A percentile compares a stretch with the other conserved stretches of the same genome.
Conservation (phyloP, 1,140 invertebrate genomes). For the Polypedilum pembai region DNA sequence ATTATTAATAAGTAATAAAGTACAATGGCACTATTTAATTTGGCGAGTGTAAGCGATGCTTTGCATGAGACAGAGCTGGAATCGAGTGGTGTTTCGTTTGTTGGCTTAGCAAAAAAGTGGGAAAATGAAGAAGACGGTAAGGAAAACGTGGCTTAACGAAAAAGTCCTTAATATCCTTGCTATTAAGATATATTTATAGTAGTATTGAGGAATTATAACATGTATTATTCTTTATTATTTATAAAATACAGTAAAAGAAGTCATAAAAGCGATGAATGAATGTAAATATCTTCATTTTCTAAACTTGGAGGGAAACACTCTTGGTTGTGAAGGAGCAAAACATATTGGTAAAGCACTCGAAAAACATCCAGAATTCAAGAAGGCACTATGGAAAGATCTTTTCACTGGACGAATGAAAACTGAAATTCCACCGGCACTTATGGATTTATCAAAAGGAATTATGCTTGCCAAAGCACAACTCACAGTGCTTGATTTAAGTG, state of each 20-base stretch:
- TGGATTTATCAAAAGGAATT: slow-evolving; percentile 66
- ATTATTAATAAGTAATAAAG: neutral
- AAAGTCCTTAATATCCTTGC: slow-evolving; percentile 31
- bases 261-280: slow-evolving; percentile 56
- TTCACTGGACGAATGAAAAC: slow-evolving; percentile 90
- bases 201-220: slow-evolving; percentile 23
- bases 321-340: slow-evolving; percentile 80
- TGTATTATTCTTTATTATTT: slow-evolving; percentile 28
- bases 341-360: slow-evolving; percentile 74
- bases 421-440: slow-evolving; percentile 86
- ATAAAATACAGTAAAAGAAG: slow-evolving; percentile 50
- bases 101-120: slow-evolving; percentile 57
- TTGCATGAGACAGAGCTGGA: neutral
- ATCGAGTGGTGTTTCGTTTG: slow-evolving; percentile 53
- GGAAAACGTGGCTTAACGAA: slow-evolving; percentile 33
- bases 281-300: slow-evolving; percentile 60
- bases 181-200: slow-evolving; percentile 14
- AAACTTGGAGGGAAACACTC: slow-evolving; percentile 85
- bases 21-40: neutral
- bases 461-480: slow-evolving; percentile 70
- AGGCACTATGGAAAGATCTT: slow-evolving; percentile 90
- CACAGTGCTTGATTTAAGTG: slow-evolving; percentile 85
- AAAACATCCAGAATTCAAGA: slow-evolving; percentile 66
- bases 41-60: neutral
- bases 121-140: slow-evolving; percentile 60